Base-by-base conservation (phyloP, 1,140 invertebrate genomes). In the Charaxes varanes region DNA sequence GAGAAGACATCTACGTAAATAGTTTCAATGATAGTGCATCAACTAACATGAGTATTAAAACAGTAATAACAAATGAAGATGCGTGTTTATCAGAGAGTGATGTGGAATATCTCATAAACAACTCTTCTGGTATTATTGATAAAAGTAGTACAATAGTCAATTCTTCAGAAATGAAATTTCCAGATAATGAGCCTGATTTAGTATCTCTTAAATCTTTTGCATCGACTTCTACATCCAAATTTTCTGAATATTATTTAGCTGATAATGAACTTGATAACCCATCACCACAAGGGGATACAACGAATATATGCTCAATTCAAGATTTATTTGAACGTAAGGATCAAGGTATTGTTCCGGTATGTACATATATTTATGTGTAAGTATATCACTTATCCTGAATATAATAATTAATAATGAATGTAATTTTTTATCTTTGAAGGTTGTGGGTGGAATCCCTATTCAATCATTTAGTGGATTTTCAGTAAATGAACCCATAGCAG, bases 381-480 rank as follows among this genome's bases (percentile, higher is more conserved):
- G n/a, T n/a, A n/a, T n/a, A n/a, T 3, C 12, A 30, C 4, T 41
- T 33, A n/a, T 26, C 6, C 2, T 28, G 13, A 27, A 12, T 13
- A 7, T 19, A 14, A 14, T 12, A 3, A 17, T 17, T 13, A 13
- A 13, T 13, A 6, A 17, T 8, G 3, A 22, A 16, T 1, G 2
- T 27, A 6, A 7, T 26, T 35, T 18, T 26, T 21, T 41, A 42
- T 31, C 28, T 38, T 56, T 51, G 1, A 21, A 71, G 68, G 56
- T 43, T 41, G 8, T 42, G 1, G 31, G 19, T 6, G 62, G 64
- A 19, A 13, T 49, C 14, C 54, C 67, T n/a, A 15, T 49, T 14
- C 70, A 74, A 44, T 67, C 53, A 4, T 77, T 78, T 44, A 81
- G 77, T 49, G 68, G 72, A 6, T 77, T 71, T 42, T 79, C 74